Evolutionary conservation across 1,140 invertebrate genomes (phyloP), one percentile per base, ranked within the genome.

Genomic region (Camponotus vicinus): DNA sequence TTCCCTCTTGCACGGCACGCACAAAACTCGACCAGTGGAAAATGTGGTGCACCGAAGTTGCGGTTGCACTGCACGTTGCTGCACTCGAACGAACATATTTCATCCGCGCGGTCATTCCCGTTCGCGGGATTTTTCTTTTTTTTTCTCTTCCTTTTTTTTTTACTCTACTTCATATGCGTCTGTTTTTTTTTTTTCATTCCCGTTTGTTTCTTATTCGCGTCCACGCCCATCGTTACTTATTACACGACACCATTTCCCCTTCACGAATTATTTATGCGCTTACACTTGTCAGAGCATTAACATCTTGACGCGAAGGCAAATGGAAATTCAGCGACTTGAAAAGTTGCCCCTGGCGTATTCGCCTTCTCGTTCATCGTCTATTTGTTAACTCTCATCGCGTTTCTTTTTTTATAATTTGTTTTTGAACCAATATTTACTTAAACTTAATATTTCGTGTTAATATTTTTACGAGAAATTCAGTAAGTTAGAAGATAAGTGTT

Each of bases 41-140:
- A 89, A 83, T 78, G 55, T 18, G 75, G 61, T 73, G 49, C 73
- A 66, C 37, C 77, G n/a, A 89, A 86, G 70, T 89, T 86, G 88
- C 71, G 88, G 87, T 89, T 77, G 87, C 75, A 75, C 73, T 75
- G 87, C 76, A 77, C 63, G 55, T 67, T 70, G 69, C 70, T 69
- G 63, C 69, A 18, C 55, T 61, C 87, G 52, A 75, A 57, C 55
- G n/a, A 27, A 27, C 37, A 75, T 83, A 83, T 75, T 75, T 83
- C 79, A 83, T 59, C 49, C 52, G 57, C 69, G 3, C 21, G 32
- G 57, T 77, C 73, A 77, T 77, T 63, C 32, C 45, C 27, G 40
- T 64, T 49, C 66, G 67, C 37, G 45, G 6, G 15, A 79, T 55
- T 15, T 64, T 63, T 52, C n/a, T 18, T 55, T 61, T 40, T 15